Evolutionary conservation across 2,888 invertebrate genomes (phyloP).

Genomic region (Lepeophtheirus nordmannii): DNA sequence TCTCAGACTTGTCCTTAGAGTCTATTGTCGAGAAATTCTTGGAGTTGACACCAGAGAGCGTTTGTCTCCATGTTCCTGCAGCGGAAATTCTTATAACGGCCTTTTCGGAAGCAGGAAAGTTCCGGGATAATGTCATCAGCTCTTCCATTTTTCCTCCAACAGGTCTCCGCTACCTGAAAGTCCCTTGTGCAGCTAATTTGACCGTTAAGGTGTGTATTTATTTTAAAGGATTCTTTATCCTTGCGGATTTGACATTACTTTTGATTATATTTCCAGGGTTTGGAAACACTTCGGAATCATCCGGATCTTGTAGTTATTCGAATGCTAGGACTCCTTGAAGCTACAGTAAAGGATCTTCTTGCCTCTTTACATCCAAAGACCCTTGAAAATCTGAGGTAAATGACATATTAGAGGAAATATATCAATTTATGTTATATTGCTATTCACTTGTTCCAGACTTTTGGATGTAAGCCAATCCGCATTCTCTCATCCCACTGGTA

Average conservation of each 20-base stretch:
- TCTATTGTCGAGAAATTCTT: background rate
- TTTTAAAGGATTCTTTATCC: too few relatives aligned
- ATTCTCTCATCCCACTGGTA: background rate
- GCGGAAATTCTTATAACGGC: background rate
- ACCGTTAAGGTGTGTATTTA: background rate
- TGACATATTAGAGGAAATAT: background rate
- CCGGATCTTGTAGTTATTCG: background rate
- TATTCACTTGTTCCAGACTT: background rate
- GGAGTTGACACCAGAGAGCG: background rate
- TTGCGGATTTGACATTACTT: background rate
- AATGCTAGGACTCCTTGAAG: background rate
- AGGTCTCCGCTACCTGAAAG: background rate
- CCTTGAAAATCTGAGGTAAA: background rate
- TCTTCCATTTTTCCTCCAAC: background rate
- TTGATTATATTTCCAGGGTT: background rate
- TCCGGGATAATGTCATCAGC: background rate
- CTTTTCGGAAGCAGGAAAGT: background rate
- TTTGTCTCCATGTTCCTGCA: background rate
- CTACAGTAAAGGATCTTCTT: background rate
- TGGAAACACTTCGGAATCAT: background rate
- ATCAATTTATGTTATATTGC: background rate
- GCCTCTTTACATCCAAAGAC: background rate
- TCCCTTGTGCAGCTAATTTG: background rate
- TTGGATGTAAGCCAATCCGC: slow-evolving; percentile 34
- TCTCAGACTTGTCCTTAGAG: background rate